A percentile compares a stretch with the other conserved stretches of the same genome.
These are phyloP conservation scores for Reticulitermes lucifugus DNA, from an alignment of 2,888 invertebrate species.

Conservation along the genomic window DNA sequence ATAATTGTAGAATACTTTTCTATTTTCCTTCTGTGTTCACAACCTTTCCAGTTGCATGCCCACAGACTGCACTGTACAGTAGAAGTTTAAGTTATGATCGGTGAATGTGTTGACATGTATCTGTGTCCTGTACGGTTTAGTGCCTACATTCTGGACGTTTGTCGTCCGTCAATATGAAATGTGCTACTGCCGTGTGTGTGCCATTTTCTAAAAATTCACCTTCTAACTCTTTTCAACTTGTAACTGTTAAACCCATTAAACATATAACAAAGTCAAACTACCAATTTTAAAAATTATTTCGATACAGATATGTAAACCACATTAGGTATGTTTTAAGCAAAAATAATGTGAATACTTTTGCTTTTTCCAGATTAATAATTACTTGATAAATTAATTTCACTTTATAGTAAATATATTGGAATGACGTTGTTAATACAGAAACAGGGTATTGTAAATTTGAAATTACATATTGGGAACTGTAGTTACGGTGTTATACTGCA, in stretches of 20 bases:
- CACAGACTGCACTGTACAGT: too few relatives aligned
- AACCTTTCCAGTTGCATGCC: too few relatives aligned
- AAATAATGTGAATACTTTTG: too few relatives aligned
- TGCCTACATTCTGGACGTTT: not conserved
- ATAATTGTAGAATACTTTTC: too few relatives aligned
- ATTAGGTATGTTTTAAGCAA: not conserved
- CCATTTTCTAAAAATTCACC: slow-evolving; percentile 52
- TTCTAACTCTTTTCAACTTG: slow-evolving; percentile 42
- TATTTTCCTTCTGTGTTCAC: too few relatives aligned
- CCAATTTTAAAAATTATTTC: slow-evolving; percentile 5
- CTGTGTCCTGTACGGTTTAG: not conserved
- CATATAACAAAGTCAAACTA: slow-evolving; percentile 37
- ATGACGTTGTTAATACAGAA: too few relatives aligned
- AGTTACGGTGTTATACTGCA: too few relatives aligned
- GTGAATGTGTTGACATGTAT: slow-evolving; percentile 16
- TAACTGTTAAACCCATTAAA: slow-evolving; percentile 45
- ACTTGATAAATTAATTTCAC: too few relatives aligned
- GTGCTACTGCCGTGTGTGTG: slow-evolving; percentile 54
- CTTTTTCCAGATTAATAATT: too few relatives aligned
- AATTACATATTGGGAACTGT: too few relatives aligned
- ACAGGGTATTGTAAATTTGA: too few relatives aligned
- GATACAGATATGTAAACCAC: not conserved
- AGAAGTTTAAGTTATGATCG: not conserved
- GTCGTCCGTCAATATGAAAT: not conserved
- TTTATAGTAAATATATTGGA: too few relatives aligned